Evolutionary conservation across 2,113 vertebrate genomes (phyloP), one percentile per base, ranked within the genome.

Genomic region (Paralichthys olivaceus): DNA sequence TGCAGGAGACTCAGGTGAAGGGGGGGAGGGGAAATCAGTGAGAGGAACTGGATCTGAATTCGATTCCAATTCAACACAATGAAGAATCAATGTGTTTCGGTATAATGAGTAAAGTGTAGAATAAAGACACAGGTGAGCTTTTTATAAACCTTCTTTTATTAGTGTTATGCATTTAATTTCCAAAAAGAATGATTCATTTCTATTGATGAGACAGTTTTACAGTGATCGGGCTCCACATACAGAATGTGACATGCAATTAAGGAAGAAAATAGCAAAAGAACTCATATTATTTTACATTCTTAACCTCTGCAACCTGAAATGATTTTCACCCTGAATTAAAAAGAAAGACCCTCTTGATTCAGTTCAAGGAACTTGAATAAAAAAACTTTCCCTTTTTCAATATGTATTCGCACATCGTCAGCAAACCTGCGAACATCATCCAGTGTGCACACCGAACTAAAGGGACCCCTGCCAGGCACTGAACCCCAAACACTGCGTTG

Each of bases 241-340:
- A 91, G 47, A 87, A 91, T 81, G 88, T 83, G 87, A 93, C 94
- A 94, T 94, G 94, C 94, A 92, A 29, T 75, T 80, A 87, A 92
- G 68, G 74, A 80, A 87, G 13, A 82, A 4, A 68, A 79, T 51
- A 84, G 53, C 69, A 79, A 74, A 70, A 87, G 20, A 90, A 86
- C 68, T 78, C 59, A 85, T 81, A 84, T 40, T 40, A 40, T 68
- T 90, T 79, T 91, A 91, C 84, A 92, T 89, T 93, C 67, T 89
- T 79, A 77, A 86, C 78, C 70, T 84, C 67, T 69, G 57, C 40
- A 86, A 79, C 79, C 80, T 90, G 78, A 83, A 91, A 79, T 68
- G 1, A 72, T 77, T 84, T 81, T 83, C 64, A 91, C 83, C 81
- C 81, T 88, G 85, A 89, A 88, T 82, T 57, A 54, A 71, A 85